These are phyloP conservation scores for Sphaerophoria taeniata DNA, from an alignment of 2,888 invertebrate species.

Conservation along the genomic window DNA sequence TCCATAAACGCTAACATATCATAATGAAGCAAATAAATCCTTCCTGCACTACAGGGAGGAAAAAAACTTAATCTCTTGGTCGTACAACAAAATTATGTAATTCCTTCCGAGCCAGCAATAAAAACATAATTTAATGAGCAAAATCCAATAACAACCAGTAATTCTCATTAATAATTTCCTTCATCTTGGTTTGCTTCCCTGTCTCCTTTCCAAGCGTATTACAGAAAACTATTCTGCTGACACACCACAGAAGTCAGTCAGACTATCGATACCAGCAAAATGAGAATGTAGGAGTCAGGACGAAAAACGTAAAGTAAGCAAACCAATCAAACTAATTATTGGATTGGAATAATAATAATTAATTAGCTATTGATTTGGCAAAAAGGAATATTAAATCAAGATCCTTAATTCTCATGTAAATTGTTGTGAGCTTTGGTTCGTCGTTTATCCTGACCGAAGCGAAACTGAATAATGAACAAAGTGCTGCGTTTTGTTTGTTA, in stretches of 20 bases:
- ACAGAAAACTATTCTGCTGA: slow-evolving; percentile 64
- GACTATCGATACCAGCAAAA: neutral
- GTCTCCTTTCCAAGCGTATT: neutral
- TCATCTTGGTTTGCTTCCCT: neutral
- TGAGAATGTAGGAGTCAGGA: slow-evolving; percentile 14
- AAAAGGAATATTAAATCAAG: neutral
- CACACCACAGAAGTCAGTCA: slow-evolving; percentile 16
- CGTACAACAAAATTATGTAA: slow-evolving; percentile 29
- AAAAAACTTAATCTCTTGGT: slow-evolving; percentile 18
- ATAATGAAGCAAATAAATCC: slow-evolving; percentile 24
- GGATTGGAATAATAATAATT: slow-evolving; percentile 73
- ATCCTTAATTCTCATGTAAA: neutral
- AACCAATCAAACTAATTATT: slow-evolving; percentile 72
- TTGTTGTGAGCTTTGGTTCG: neutral
- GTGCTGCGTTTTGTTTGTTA: slow-evolving; percentile 34
- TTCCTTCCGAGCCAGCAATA: slow-evolving; percentile 29
- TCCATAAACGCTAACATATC: neutral
- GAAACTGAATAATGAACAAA: neutral
- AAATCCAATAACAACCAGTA: slow-evolving; percentile 64
- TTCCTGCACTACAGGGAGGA: neutral
- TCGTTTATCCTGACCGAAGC: neutral
- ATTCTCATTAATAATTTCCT: slow-evolving; percentile 65
- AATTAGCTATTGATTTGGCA: slow-evolving; percentile 61
- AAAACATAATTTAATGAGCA: slow-evolving; percentile 49
- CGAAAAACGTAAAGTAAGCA: slow-evolving; percentile 26